Evolutionary conservation across 2,113 vertebrate species (phyloP).

Genomic region (Caretta caretta): DNA sequence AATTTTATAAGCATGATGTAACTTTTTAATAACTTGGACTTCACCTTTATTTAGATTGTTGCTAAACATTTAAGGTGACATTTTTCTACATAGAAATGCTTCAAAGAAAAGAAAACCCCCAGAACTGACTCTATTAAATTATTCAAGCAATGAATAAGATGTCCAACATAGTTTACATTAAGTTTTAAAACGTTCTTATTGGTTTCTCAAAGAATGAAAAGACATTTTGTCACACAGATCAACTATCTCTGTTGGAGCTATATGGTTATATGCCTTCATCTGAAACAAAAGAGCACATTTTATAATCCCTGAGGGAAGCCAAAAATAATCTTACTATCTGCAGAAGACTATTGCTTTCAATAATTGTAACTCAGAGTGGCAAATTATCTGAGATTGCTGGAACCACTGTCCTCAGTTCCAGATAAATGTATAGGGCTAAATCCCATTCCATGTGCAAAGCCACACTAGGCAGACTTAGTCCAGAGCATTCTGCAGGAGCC

Average conservation of each 20-base stretch:
- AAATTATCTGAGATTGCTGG: background rate
- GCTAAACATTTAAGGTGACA: background rate
- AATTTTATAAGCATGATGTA: background rate
- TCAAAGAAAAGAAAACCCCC: background rate
- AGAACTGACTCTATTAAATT: background rate
- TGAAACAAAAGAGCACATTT: background rate
- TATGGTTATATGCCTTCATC: slow-evolving; percentile 4
- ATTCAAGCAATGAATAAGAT: background rate
- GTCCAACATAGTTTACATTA: background rate
- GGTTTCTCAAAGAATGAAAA: background rate
- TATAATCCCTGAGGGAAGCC: slow-evolving; percentile 12
- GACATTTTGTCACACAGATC: background rate
- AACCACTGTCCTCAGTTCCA: background rate
- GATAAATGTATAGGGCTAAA: background rate
- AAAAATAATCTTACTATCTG: slow-evolving; percentile 1
- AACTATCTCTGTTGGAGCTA: background rate
- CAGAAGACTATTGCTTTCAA: background rate
- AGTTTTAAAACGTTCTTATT: background rate
- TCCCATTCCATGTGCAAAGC: background rate
- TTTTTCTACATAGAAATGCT: background rate
- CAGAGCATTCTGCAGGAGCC: background rate
- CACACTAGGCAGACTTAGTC: background rate
- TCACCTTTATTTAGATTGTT: background rate
- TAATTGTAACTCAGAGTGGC: background rate
- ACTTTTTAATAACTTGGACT: background rate